Evolutionary conservation across 1,140 invertebrate genomes (phyloP).

Genomic region (Ctenoplectra terminalis): DNA sequence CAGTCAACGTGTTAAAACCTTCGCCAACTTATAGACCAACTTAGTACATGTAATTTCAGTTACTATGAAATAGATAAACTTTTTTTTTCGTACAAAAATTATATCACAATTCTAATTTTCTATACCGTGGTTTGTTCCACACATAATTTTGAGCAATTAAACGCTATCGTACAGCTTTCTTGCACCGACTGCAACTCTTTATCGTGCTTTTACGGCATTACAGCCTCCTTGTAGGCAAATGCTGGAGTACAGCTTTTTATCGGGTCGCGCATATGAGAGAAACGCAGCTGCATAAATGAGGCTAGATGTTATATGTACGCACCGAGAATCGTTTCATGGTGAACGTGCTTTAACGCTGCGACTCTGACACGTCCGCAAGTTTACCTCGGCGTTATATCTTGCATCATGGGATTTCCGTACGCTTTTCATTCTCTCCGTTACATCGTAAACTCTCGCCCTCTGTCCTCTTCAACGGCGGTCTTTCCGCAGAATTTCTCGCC

Average conservation of each 20-base stretch:
- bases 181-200: background rate
- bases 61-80: too few relatives aligned
- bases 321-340: conserved; percentile 53
- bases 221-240: background rate
- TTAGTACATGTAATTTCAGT: too few relatives aligned
- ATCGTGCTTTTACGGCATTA: background rate
- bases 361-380: conserved; percentile 64
- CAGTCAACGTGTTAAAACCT: too few relatives aligned
- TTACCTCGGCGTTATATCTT: conserved; percentile 60
- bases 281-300: conserved; percentile 64
- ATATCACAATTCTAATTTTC: too few relatives aligned
- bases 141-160: conserved; percentile 1
- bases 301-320: conserved; percentile 41
- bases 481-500: too few relatives aligned
- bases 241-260: conserved; percentile 32
- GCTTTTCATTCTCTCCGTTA: conserved; percentile 59
- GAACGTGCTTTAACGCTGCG: conserved; percentile 65
- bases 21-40: too few relatives aligned
- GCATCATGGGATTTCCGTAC: conserved; percentile 60
- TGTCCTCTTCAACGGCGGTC: conserved; percentile 21
- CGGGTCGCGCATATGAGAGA: conserved; percentile 20
- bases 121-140: too few relatives aligned
- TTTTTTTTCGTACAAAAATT: too few relatives aligned
- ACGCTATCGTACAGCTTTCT: background rate
- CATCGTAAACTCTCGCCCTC: conserved; percentile 48